Conservation (phyloP, 2,888 invertebrate genomes). For the Yponomeuta cagnagella region DNA sequence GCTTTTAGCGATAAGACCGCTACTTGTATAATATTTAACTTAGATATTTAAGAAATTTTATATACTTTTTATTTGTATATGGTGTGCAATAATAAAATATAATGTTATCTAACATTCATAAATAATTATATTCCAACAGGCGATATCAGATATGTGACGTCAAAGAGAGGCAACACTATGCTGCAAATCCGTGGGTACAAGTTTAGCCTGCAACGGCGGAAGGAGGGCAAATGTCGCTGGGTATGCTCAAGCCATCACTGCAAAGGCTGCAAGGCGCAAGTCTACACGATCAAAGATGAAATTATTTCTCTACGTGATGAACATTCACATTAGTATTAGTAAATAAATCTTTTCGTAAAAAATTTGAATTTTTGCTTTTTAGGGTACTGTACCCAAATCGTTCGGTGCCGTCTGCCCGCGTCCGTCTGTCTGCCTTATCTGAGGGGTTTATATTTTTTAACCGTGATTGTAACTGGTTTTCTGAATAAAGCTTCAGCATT, state of each 20-base stretch:
- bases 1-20: too few species aligned
- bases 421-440: too few species aligned
- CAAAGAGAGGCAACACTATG: conserved; percentile 16
- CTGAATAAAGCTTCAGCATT: not conserved
- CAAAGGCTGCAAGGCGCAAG: conserved; percentile 21
- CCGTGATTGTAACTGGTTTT: too few species aligned
- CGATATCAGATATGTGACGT: conserved; percentile 8
- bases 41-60: too few species aligned
- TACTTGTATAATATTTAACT: too few species aligned
- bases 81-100: too few species aligned
- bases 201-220: conserved; percentile 20
- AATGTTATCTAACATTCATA: too few species aligned
- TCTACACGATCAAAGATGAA: conserved; percentile 19
- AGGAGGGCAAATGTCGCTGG: conserved; percentile 24
- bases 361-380: not conserved
- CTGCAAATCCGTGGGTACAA: conserved; percentile 20
- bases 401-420: too few species aligned
- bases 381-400: not conserved
- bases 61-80: too few species aligned
- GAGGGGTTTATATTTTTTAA: too few species aligned
- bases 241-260: conserved; percentile 18
- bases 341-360: not conserved
- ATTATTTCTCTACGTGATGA: not conserved
- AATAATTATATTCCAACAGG: not conserved
- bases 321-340: not conserved